Evolutionary conservation across 2,113 vertebrate species (phyloP).

Genomic region (Microtus montanus): DNA sequence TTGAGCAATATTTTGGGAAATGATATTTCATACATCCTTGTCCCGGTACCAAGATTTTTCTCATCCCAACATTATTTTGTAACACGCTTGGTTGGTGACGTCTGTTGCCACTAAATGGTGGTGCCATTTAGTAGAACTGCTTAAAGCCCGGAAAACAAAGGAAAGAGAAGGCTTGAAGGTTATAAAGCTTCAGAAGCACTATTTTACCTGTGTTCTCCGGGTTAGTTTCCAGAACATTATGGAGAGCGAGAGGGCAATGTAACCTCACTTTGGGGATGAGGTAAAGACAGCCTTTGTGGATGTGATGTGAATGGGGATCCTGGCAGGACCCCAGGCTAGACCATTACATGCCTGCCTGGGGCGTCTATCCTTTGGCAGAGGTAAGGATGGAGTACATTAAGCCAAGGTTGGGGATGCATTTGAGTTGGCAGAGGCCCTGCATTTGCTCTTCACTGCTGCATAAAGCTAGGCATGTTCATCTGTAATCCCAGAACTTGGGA

Average conservation of each 20-base stretch:
- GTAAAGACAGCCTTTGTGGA: not conserved
- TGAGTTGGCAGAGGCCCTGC: not conserved
- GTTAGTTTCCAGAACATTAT: not conserved
- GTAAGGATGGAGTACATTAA: not conserved
- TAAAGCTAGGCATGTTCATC: not conserved
- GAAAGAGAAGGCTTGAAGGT: not conserved
- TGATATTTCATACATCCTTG: slow-evolving; percentile 73
- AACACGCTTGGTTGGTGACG: slow-evolving; percentile 59
- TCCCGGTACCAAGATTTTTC: slow-evolving; percentile 64
- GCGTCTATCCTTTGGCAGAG: fast-evolving
- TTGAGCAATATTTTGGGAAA: slow-evolving; percentile 79
- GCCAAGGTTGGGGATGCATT: not conserved
- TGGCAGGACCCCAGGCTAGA: not conserved
- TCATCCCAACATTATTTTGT: slow-evolving; percentile 67
- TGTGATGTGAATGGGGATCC: not conserved
- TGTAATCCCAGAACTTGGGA: not conserved
- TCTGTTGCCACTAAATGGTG: slow-evolving; percentile 56
- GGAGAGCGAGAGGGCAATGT: not conserved
- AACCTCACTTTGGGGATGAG: not conserved
- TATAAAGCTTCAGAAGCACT: not conserved
- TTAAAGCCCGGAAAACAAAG: not conserved
- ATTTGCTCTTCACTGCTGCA: not conserved
- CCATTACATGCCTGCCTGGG: not conserved
- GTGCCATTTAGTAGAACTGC: slow-evolving; percentile 59
- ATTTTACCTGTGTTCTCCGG: not conserved